Base-by-base conservation (phyloP, 2,797 vertebrate species). In the Mus minutoides region DNA sequence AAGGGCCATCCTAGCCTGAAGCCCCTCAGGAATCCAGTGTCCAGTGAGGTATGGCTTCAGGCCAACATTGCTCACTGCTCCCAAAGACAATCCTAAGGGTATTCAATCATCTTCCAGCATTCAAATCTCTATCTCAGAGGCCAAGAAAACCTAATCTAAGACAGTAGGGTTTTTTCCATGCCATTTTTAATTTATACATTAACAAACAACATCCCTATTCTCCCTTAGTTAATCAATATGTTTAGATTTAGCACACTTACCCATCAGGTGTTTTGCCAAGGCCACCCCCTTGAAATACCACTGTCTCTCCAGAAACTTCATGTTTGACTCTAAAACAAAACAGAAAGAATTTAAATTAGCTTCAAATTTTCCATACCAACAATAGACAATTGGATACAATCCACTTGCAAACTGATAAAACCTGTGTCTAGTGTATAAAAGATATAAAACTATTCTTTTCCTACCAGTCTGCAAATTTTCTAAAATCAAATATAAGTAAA, bases 231-330 rank as follows among this genome's bases (percentile, higher is more conserved):
- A 4, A 94, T 19, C 2, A 0, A 56, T 24, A 9, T 78, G 76
- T 87, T 16, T 49, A 43, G 49, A 58, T 80, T 16, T 71, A 37
- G 43, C 26, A 89, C 29, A 97, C 98, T 98, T 98, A 99, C 99
- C 99, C 99, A 96, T 99, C 99, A 9, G 99, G 99, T 2, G 99
- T 99, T 99, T 99, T 99, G 34, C 99, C 99, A 95, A 99, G 98
- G 88, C 98, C 97, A 40, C 99, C 99, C 52, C 99, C 99, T 97
- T 99, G 99, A 98, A 99, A 99, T 84, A 99, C 99, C 96, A 99
- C 99, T 0, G 99, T 99, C 85, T 99, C 99, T 95, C 99, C 99
- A 80, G 99, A 99, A 88, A 99, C 99, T 0, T 99, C 98, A 95
- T 99, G 99, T 97, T 99, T 99, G 71, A 98, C 97, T 98, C 99